A percentile compares a stretch with the other conserved stretches of the same genome.
Conservation (phyloP, 2,888 invertebrate species). For the Drosophila sordidula region DNA sequence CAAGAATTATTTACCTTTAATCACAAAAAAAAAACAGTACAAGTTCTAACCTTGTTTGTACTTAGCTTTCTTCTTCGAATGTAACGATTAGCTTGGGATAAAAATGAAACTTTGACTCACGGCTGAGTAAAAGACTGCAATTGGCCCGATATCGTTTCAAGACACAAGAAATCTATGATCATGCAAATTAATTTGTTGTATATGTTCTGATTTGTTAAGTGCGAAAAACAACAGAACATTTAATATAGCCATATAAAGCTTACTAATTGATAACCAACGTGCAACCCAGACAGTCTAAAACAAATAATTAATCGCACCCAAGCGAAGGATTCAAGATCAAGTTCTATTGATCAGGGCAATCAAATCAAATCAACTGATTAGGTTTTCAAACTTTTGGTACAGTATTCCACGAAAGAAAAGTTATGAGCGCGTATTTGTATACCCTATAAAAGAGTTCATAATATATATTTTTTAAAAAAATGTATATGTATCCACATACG, state of each 20-base stretch:
- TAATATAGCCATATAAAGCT: constrained; percentile 68
- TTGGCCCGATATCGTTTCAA: constrained; percentile 18
- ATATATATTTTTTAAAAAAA: no score
- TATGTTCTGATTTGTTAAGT: constrained; percentile 53
- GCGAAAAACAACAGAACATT: constrained; percentile 70
- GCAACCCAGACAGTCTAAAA: constrained; percentile 1
- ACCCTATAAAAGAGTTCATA: no score
- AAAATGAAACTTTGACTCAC: background rate
- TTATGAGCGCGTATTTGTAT: background rate
- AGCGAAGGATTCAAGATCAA: constrained; percentile 30
- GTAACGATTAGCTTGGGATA: background rate
- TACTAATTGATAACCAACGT: constrained; percentile 64
- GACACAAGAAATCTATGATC: constrained; percentile 55
- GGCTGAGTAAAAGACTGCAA: constrained; percentile 12
- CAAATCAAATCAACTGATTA: constrained; percentile 3
- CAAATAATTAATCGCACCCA: constrained; percentile 4
- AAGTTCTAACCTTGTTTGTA: no score
- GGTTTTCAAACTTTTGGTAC: background rate
- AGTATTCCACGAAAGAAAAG: background rate
- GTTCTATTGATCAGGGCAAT: constrained; percentile 3
- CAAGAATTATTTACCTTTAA: no score
- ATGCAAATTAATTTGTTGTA: constrained; percentile 65
- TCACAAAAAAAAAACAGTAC: no score
- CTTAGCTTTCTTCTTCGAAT: background rate
- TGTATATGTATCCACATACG: no score